phyloP scores from a whole-genome alignment of 2,888 invertebrate species.

The Teinopalpus imperialis region DNA sequence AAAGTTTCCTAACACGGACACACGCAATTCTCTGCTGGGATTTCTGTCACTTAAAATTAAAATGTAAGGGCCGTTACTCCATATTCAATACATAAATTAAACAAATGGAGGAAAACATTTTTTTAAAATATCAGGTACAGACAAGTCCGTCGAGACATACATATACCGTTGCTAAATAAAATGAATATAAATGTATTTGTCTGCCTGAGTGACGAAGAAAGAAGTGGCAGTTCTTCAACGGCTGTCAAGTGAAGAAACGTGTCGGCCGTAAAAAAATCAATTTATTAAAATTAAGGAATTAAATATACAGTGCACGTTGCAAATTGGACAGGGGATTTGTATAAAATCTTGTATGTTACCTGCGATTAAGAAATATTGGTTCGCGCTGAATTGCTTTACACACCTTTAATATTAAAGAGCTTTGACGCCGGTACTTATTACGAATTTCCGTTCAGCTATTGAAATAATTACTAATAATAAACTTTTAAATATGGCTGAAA shows the following conservation, averaged over 20 bases:
- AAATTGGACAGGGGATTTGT: constrained; percentile 27
- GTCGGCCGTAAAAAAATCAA: constrained; percentile 23
- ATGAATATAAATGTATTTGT: constrained; percentile 20
- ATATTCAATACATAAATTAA: constrained; percentile 9
- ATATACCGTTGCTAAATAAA: constrained; percentile 16
- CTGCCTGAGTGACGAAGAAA: constrained; percentile 17
- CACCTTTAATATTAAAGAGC: constrained; percentile 22
- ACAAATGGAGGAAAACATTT: constrained; percentile 4
- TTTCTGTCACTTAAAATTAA: constrained; percentile 7
- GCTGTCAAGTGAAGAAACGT: constrained; percentile 24
- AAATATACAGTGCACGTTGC: constrained; percentile 22
- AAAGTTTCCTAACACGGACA: not conserved
- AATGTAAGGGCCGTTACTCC: constrained; percentile 10
- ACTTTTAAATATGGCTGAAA: no score
- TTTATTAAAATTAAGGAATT: constrained; percentile 25
- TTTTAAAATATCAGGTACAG: constrained; percentile 4
- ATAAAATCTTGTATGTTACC: constrained; percentile 24
- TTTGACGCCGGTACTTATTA: not conserved
- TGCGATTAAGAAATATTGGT: constrained; percentile 27
- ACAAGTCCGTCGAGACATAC: not conserved
- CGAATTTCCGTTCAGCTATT: not conserved
- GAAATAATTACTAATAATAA: not conserved
- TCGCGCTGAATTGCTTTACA: constrained; percentile 23
- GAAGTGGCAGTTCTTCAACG: constrained; percentile 23
- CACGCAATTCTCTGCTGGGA: not conserved